Evolutionary conservation across 2,888 invertebrate genomes (phyloP).

Genomic region (Drosophila quinaria): DNA sequence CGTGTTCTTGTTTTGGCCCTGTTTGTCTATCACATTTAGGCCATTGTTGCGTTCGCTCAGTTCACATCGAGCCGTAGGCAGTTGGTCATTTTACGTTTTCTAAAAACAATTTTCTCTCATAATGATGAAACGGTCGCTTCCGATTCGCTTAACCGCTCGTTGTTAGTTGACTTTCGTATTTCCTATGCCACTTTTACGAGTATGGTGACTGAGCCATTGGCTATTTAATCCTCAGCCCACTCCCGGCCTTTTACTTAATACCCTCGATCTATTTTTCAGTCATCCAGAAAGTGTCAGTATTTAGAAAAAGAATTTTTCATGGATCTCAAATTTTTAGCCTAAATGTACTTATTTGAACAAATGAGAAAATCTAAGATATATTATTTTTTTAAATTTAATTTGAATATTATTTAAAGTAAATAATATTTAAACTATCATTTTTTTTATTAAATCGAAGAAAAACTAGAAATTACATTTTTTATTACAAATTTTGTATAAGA

Average conservation of each 20-base stretch:
- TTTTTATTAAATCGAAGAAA: too few relatives aligned
- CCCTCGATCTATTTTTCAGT: not conserved
- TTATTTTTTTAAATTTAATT: too few relatives aligned
- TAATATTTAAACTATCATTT: too few relatives aligned
- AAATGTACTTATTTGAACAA: too few relatives aligned
- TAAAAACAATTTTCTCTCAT: conserved; percentile 72
- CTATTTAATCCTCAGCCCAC: conserved; percentile 29
- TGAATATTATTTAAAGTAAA: too few relatives aligned
- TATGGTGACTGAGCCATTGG: conserved; percentile 22
- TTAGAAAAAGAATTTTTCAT: too few relatives aligned
- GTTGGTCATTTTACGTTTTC: conserved; percentile 75
- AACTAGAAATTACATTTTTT: too few relatives aligned
- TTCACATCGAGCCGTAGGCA: conserved; percentile 62
- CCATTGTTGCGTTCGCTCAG: conserved; percentile 50
- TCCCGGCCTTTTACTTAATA: conserved; percentile 15
- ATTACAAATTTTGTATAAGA: too few relatives aligned
- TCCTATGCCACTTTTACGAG: conserved; percentile 37
- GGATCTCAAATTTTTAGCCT: too few relatives aligned
- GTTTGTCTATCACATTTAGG: conserved; percentile 55
- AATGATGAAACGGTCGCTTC: conserved; percentile 63
- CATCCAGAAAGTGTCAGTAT: too few relatives aligned
- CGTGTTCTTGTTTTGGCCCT: conserved; percentile 18
- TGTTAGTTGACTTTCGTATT: conserved; percentile 31
- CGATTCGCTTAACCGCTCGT: conserved; percentile 57
- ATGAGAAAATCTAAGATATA: too few relatives aligned